A percentile compares a stretch with the other conserved stretches of the same genome.
These are phyloP conservation scores for Origma solitaria DNA, from an alignment of 2,113 vertebrate species.

Conservation along the genomic window DNA sequence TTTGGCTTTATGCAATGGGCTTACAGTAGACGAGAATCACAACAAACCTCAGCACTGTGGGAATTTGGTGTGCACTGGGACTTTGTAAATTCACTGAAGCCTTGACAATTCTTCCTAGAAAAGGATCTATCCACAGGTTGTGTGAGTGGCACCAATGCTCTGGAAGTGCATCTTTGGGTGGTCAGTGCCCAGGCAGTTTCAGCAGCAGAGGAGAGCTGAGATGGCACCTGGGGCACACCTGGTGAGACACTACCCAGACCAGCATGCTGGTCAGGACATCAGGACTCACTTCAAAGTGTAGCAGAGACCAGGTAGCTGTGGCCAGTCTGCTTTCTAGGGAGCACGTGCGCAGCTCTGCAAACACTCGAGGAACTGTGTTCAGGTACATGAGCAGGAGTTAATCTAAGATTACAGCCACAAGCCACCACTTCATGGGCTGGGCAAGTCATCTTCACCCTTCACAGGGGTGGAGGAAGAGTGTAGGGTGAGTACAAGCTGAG, in stretches of 20 bases:
- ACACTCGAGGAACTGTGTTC: not conserved
- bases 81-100: not conserved
- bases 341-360: not conserved
- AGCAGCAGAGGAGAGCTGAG: not conserved
- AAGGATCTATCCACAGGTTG: not conserved
- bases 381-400: not conserved
- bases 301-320: not conserved
- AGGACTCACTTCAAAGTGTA: not conserved
- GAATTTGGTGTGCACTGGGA: not conserved
- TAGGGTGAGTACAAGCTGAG: not conserved
- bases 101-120: not conserved
- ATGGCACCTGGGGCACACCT: not conserved
- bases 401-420: not conserved
- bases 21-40: not conserved
- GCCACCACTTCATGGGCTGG: not conserved
- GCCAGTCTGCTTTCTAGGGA: not conserved
- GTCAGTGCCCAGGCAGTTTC: not conserved
- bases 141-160: not conserved
- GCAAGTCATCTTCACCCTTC: not conserved
- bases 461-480: fast-evolving
- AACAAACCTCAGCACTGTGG: not conserved
- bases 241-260: not conserved
- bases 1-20: not conserved
- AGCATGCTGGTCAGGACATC: not conserved
- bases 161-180: fast-evolving